A percentile compares a stretch with the other conserved stretches of the same genome.
Conservation (phyloP, 1,140 invertebrate genomes). For the Leptinotarsa texana region DNA sequence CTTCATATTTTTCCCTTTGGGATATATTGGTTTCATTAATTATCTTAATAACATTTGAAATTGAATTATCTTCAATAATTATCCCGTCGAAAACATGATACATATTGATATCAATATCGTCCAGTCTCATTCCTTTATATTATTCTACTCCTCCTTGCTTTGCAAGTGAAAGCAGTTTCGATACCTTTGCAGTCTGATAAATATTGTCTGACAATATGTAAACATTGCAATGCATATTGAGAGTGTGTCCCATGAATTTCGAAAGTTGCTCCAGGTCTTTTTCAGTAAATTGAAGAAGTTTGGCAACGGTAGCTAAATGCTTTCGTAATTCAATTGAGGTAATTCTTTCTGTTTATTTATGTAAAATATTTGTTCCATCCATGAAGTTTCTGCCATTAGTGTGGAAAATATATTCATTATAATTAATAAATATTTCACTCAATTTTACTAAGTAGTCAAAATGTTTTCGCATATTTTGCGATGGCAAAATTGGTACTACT, state of each 20-base stretch:
- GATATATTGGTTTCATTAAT: too few relatives aligned
- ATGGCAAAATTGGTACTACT: too few relatives aligned
- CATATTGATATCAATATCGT: conserved; percentile 29
- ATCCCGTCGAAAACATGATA: neutral
- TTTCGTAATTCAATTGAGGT: too few relatives aligned
- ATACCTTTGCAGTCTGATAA: conserved; percentile 27
- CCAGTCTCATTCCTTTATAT: conserved; percentile 23
- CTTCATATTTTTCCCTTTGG: too few relatives aligned
- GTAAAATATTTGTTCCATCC: too few relatives aligned
- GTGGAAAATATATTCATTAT: too few relatives aligned
- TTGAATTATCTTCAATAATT: neutral
- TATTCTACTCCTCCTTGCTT: conserved; percentile 25
- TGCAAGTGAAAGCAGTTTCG: conserved; percentile 19
- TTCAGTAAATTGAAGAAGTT: neutral
- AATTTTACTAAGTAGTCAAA: neutral
- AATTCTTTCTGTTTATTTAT: too few relatives aligned
- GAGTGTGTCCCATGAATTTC: neutral
- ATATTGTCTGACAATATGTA: conserved; percentile 25
- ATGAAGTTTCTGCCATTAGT: too few relatives aligned
- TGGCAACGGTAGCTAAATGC: too few relatives aligned
- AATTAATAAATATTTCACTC: too few relatives aligned
- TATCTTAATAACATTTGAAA: too few relatives aligned
- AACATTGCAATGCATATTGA: conserved; percentile 21
- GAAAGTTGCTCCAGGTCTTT: conserved; percentile 10
- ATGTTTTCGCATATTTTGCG: too few relatives aligned